These are phyloP conservation scores for Micropoecilia bifurca DNA, from an alignment of 2,797 vertebrate species.

Conservation along the genomic window DNA sequence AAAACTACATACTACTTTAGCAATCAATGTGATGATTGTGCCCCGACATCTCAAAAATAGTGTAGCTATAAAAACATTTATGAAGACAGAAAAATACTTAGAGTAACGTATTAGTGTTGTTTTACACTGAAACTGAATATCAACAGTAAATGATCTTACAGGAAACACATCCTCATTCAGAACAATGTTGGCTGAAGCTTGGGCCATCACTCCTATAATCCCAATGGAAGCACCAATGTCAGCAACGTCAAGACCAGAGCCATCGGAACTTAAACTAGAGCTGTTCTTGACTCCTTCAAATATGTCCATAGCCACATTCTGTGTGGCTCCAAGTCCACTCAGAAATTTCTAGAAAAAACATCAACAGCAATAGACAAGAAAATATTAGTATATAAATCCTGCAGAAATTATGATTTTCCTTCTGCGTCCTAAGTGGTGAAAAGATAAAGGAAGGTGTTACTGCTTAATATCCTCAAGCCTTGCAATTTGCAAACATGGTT, in stretches of 20 bases:
- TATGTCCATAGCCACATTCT: constrained; percentile 48
- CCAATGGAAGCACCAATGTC: constrained; percentile 62
- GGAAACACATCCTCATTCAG: constrained; percentile 55
- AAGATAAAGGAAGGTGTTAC: neutral
- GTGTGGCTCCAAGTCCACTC: constrained; percentile 71
- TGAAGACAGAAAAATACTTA: neutral
- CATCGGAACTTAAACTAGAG: neutral
- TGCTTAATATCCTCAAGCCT: neutral
- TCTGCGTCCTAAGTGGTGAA: neutral
- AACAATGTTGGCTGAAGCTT: fast-evolving
- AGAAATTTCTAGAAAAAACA: constrained; percentile 64
- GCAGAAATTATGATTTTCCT: neutral
- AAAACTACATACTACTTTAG: neutral
- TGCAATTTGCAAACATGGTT: neutral
- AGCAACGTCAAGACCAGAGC: constrained; percentile 10
- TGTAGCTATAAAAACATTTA: neutral
- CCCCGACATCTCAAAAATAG: neutral
- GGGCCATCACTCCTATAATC: constrained; percentile 63
- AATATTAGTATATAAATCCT: neutral
- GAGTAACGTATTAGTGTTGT: neutral
- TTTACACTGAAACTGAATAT: neutral
- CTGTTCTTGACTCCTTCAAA: constrained; percentile 71
- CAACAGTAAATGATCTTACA: constrained; percentile 55
- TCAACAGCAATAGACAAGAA: neutral
- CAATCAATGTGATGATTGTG: neutral